Evolutionary conservation across 2,888 invertebrate species (phyloP).

Genomic region (Aphidoletes aphidimyza): DNA sequence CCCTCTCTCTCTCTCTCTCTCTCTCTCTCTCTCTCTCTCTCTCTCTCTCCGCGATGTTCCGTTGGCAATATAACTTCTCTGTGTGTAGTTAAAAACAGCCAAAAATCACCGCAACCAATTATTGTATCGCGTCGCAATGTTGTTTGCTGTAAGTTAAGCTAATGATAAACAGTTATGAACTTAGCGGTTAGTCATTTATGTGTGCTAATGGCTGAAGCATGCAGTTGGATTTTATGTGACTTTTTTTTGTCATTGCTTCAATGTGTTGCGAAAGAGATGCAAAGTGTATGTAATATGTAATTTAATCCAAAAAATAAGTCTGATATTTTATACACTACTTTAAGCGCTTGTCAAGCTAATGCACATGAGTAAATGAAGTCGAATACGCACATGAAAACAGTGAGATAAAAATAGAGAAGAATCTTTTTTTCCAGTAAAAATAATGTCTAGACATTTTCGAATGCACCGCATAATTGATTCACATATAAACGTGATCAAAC

Average conservation of each 20-base stretch:
- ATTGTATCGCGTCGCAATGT: not conserved
- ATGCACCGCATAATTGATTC: slow-evolving; percentile 27
- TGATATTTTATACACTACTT: not conserved
- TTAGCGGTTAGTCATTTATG: not conserved
- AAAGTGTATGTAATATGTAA: not conserved
- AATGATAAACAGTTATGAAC: slow-evolving; percentile 31
- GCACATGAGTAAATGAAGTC: not conserved
- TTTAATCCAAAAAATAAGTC: not conserved
- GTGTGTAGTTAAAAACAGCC: not conserved
- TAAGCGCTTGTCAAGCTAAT: not conserved
- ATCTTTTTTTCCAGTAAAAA: not conserved
- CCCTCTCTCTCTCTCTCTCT: too few relatives aligned
- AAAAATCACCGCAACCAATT: not conserved
- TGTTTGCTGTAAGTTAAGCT: not conserved
- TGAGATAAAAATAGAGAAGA: not conserved
- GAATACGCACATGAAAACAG: too few relatives aligned
- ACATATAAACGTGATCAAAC: slow-evolving; percentile 14
- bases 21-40: too few relatives aligned
- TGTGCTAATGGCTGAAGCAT: not conserved
- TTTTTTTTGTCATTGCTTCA: too few relatives aligned
- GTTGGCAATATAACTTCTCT: not conserved
- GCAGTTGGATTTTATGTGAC: too few relatives aligned
- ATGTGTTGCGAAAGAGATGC: not conserved
- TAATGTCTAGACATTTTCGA: slow-evolving; percentile 14
- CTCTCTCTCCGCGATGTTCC: too few relatives aligned